phyloP scores from a whole-genome alignment of 2,797 vertebrate genomes.

The Trichosurus vulpecula region DNA sequence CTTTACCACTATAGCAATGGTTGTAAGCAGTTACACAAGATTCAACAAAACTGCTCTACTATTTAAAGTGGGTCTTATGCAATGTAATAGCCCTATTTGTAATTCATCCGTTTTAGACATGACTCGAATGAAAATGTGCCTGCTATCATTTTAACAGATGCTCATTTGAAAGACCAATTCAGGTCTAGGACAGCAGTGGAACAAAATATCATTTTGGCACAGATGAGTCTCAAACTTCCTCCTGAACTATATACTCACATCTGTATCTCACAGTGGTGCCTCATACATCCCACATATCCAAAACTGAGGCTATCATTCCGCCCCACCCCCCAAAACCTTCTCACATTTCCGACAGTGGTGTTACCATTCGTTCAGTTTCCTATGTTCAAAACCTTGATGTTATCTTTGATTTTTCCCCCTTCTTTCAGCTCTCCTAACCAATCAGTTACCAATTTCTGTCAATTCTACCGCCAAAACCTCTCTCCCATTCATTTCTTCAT shows the following conservation, averaged over 20 bases:
- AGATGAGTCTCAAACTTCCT: neutral
- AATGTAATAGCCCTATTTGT: neutral
- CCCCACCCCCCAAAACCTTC: neutral
- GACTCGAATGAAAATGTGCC: neutral
- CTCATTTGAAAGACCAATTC: neutral
- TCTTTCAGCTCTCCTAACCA: neutral
- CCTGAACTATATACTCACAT: neutral
- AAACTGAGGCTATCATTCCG: neutral
- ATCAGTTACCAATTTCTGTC: neutral
- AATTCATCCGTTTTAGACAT: neutral
- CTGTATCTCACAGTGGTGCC: neutral
- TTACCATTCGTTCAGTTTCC: neutral
- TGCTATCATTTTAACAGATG: neutral
- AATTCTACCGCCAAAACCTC: neutral
- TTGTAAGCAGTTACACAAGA: neutral
- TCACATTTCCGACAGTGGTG: neutral
- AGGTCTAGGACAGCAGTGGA: neutral
- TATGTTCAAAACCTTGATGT: neutral
- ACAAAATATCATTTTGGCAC: neutral
- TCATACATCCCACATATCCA: neutral
- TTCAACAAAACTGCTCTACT: neutral
- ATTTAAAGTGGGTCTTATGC: neutral
- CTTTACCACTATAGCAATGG: neutral
- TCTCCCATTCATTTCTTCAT: neutral
- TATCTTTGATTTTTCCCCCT: neutral